phyloP scores from a whole-genome alignment of 2,888 invertebrate species.

The Muscina levida region DNA sequence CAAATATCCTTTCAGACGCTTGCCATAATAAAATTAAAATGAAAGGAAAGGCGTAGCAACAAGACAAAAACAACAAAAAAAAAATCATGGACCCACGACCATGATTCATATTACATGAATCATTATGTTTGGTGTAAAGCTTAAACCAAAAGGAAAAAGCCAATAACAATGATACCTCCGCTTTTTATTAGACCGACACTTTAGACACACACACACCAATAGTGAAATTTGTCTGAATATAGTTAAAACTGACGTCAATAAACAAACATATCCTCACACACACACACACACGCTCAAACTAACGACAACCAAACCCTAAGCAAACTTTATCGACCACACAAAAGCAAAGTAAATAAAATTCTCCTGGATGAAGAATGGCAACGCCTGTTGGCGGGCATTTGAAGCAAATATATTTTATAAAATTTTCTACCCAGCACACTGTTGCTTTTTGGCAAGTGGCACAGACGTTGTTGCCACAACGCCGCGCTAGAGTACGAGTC shows the following conservation, averaged over 20 bases:
- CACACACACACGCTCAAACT: too few species aligned
- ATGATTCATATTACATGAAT: conserved; percentile 64
- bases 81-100: conserved; percentile 16
- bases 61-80: neutral
- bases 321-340: conserved; percentile 50
- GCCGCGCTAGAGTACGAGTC: conserved; percentile 22
- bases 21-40: conserved; percentile 61
- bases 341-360: conserved; percentile 55
- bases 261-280: conserved; percentile 54
- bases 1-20: conserved; percentile 32
- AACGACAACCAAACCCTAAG: conserved; percentile 36
- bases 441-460: conserved; percentile 42
- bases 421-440: conserved; percentile 56
- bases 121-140: conserved; percentile 64
- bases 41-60: neutral
- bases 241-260: conserved; percentile 49
- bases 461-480: neutral
- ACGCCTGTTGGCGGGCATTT: neutral
- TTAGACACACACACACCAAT: neutral
- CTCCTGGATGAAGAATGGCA: neutral
- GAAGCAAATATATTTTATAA: conserved; percentile 58
- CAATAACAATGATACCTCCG: conserved; percentile 62
- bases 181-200: conserved; percentile 27
- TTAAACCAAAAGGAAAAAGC: conserved; percentile 51
- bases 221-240: conserved; percentile 7